Base-by-base conservation (phyloP, 1,140 invertebrate species). In the Heliconius nattereri region DNA sequence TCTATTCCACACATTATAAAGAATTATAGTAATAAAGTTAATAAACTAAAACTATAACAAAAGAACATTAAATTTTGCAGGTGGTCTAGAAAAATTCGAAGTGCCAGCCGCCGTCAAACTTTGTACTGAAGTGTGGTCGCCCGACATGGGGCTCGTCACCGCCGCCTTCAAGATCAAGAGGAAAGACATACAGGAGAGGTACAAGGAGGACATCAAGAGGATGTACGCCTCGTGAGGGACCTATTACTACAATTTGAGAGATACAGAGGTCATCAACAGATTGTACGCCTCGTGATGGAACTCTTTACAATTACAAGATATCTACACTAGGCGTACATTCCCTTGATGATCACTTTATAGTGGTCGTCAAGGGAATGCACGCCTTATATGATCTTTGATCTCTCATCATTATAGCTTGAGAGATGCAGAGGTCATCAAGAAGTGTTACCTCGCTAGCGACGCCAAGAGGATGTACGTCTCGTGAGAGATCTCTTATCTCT, bases 131-230 rank as follows among this genome's bases (percentile, higher is more conserved):
- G 96, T 98, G 71, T 99, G 99, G 99, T 98, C 98, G 0, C 98
- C 99, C 0, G 98, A 99, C 90, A 98, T 97, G 96, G 98, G 98
- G 57, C 96, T 99, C n/a, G 98, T 98, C 0, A 99, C 99, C 20
- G 99, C 99, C 83, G 98, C 99, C 70, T 98, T 99, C 93, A 99
- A 99, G 95, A 95, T 99, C 83, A 99, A 99, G 94, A 96, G 99
- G 83, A 99, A 98, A 96, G 97, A 98, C 86, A 98, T 99, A 78
- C 98, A 99, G 92, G 97, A 99, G 78, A 96, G 96, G 86, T 99
- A 99, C 95, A 96, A 98, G 91, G 95, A 57, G 7, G 54, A 57
- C 54, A 57, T 57, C 54, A 57, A 57, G 54, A n/a, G 54, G 82
- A 98, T 99, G 98, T 99, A 99, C 92, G 96, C 97, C 79, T 98